These are phyloP conservation scores for Lepidurus apus DNA, from an alignment of 1,140 invertebrate species.

Conservation along the genomic window DNA sequence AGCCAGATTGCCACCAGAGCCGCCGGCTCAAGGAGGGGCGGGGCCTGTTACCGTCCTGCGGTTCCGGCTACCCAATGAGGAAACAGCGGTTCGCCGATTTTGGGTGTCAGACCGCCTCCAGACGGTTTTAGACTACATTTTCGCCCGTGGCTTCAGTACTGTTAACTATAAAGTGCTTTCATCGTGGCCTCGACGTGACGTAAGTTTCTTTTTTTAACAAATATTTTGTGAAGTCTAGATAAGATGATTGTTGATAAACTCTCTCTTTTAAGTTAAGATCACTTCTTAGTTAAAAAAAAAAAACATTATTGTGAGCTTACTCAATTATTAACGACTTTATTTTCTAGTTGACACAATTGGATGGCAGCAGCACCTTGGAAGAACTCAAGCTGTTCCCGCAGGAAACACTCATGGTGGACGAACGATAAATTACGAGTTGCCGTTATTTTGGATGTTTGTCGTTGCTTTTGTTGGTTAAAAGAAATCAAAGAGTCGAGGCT, in stretches of 20 bases:
- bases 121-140: conserved; percentile 74
- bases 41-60: conserved; percentile 65
- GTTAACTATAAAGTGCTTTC: conserved; percentile 86
- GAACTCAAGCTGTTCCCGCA: conserved; percentile 80
- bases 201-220: conserved; percentile 52
- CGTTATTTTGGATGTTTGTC: not conserved
- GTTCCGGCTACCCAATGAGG: conserved; percentile 67
- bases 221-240: conserved; percentile 9
- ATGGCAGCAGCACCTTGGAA: conserved; percentile 66
- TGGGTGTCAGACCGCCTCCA: conserved; percentile 57
- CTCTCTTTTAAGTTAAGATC: conserved; percentile 26
- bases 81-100: conserved; percentile 68
- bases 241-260: conserved; percentile 19
- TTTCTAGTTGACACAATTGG: conserved; percentile 72
- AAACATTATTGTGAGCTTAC: conserved; percentile 26
- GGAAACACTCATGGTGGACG: conserved; percentile 87
- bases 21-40: conserved; percentile 50
- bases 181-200: conserved; percentile 86
- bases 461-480: conserved; percentile 1
- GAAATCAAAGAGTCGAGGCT: not conserved
- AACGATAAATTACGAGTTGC: conserved; percentile 58
- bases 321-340: conserved; percentile 36
- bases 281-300: not conserved
- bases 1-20: conserved; percentile 59
- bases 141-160: conserved; percentile 75